Conservation (phyloP, 2,113 vertebrate genomes). For the Serinus canaria region DNA sequence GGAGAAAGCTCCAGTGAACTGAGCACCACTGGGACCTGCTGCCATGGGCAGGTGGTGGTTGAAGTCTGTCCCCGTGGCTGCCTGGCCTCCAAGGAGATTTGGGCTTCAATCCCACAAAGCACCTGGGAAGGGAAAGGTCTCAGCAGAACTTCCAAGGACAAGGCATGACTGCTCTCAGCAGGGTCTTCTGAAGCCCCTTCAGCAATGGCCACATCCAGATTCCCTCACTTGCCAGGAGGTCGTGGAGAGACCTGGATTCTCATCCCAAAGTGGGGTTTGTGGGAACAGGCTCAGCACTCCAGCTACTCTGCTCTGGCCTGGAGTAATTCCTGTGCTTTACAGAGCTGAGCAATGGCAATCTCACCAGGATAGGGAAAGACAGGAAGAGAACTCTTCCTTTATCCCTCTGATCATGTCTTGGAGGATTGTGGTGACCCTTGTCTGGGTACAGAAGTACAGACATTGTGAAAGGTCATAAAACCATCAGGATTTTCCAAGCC, state of each 20-base stretch:
- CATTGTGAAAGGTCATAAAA: constrained; percentile 36
- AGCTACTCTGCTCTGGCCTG: background rate
- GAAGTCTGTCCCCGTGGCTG: background rate
- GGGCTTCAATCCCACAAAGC: background rate
- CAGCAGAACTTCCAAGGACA: background rate
- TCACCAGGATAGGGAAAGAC: background rate
- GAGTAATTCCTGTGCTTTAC: background rate
- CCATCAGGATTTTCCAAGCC: constrained; percentile 19
- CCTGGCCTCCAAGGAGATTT: background rate
- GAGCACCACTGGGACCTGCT: background rate
- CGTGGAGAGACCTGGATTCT: background rate
- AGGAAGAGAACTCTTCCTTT: background rate
- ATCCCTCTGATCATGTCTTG: background rate
- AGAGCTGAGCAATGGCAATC: background rate
- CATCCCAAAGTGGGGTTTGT: background rate
- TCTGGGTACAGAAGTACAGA: constrained; percentile 31
- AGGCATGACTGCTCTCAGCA: background rate
- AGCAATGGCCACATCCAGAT: background rate
- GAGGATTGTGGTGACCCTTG: constrained; percentile 13
- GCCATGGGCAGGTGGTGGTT: background rate
- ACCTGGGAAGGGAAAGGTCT: background rate
- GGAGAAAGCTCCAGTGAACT: background rate
- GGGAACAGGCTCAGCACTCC: background rate
- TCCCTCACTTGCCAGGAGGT: background rate
- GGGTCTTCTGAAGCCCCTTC: background rate